Conservation (phyloP, 2,797 vertebrate genomes). For the Artibeus jamaicensis region DNA sequence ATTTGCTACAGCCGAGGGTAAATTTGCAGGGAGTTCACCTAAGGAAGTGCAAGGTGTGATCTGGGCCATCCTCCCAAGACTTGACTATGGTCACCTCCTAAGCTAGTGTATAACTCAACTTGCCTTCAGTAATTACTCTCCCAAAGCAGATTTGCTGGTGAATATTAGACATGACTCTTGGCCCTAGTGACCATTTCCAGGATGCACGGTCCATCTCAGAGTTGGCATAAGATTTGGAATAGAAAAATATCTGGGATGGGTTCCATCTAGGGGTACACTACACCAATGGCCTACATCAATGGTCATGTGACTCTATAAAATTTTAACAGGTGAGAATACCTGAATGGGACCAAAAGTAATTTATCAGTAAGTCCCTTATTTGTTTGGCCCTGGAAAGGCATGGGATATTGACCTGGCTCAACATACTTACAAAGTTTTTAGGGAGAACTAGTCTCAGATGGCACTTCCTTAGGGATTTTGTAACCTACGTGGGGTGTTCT, state of each 20-base stretch:
- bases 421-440: not conserved
- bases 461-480: constrained; percentile 14
- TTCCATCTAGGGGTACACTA: not conserved
- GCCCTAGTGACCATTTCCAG: not conserved
- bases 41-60: constrained; percentile 26
- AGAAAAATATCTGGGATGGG: not conserved
- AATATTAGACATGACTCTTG: not conserved
- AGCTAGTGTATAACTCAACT: not conserved
- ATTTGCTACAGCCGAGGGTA: constrained; percentile 59
- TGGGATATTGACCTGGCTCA: not conserved
- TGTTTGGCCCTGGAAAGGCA: constrained; percentile 21
- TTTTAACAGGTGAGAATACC: not conserved
- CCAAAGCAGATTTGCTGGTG: not conserved
- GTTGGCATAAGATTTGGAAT: not conserved
- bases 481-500: not conserved
- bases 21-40: constrained; percentile 52
- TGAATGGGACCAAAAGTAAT: constrained; percentile 17
- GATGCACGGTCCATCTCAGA: not conserved
- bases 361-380: constrained; percentile 6
- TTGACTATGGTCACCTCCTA: constrained; percentile 52
- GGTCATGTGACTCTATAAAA: not conserved
- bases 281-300: not conserved
- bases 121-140: constrained; percentile 52
- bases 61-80: not conserved
- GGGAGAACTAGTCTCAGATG: constrained; percentile 7